Base-by-base conservation (phyloP, 2,888 invertebrate species). In the Elegia similella region DNA sequence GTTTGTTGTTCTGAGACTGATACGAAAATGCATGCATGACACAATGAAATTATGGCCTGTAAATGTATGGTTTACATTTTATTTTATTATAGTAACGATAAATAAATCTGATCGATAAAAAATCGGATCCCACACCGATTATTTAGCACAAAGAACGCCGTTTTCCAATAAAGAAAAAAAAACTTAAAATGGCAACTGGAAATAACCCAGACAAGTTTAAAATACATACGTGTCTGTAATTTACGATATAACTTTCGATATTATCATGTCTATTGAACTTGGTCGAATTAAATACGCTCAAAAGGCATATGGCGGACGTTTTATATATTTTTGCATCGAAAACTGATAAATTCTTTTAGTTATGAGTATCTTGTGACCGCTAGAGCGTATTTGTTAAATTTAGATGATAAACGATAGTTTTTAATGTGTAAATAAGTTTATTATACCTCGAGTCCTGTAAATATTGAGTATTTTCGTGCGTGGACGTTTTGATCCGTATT, bases 221-320 rank as follows among this genome's bases (percentile, higher is more conserved):
- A 66, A 69, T 60, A 57, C 47, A 44, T 54, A 50, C 52, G 50
- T 50, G 57, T 58, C 55, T 55, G 13, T 57, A 48, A 59, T 57
- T 61, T 52, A 42, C 59, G 54, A 50, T 55, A 46, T 53, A 60
- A 57, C 48, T n/a, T 46, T 48, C 60, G 43, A 56, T 63, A 61
- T 63, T 65, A 7, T 34, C 12, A 38, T 30, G 48, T 17, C 2
- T 59, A 57, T 52, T 53, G 7, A 67, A 78, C 67, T 82, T 78
- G 59, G 65, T 69, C 64, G 76, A 61, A 56, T 80, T 78, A 77
- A 80, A 84, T 80, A 88, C 83, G 85, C 88, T 85, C 88, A 89
- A 88, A 92, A 91, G 87, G 92, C 91, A 90, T 91, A 92, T 92
- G 92, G 92, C 92, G 92, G 92, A 92, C 88, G 88, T 90, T 91